Evolutionary conservation across 1,140 invertebrate species (phyloP), one percentile per base, ranked within the genome.

Genomic region (Phymastichus coffea): DNA sequence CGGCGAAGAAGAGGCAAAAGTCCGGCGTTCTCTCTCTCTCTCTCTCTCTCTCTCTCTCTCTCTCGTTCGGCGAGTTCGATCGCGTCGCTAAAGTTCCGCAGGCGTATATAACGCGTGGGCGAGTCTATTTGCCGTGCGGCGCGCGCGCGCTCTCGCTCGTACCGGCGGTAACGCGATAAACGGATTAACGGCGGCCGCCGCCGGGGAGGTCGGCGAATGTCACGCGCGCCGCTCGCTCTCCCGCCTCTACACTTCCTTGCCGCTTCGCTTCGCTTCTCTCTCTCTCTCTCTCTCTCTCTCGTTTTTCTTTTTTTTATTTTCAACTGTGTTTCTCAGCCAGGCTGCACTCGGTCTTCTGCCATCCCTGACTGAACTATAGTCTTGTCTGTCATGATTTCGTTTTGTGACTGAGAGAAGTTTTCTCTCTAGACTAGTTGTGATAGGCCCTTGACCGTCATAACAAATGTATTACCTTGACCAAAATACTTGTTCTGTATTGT

Each of bases 141-240:
- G 23, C 44, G 28, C 28, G 23, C 30, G 26, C 35, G 37, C 38
- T 35, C 40, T 19, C 33, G 12, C n/a, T 25, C 10, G 40, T 25
- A 40, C 44, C 43, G 63, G 62, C 61, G 64, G 66, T 68, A 68
- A 68, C 64, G 64, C 64, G 66, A 68, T 68, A 68, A 68, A 68
- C 66, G 66, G 66, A 68, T 68, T 68, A 68, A 66, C 64, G 61
- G 53, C n/a, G 28, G 30, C 17, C 37, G 38, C 25, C 4, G 17
- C 19, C 37, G 30, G 15, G 35, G 28, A 37, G 37, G 51, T 38
- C 19, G 51, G 38, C 15, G 41, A 44, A 44, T 23, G 41, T 44
- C 9, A 33, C 51, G 43, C 51, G 8, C 25, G 51, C 54, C 46
- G 43, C 48, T 54, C 53, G 12, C 17, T 30, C 54, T 54, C 46